Evolutionary conservation across 1,140 invertebrate genomes (phyloP).

Genomic region (Meteorus sp.): DNA sequence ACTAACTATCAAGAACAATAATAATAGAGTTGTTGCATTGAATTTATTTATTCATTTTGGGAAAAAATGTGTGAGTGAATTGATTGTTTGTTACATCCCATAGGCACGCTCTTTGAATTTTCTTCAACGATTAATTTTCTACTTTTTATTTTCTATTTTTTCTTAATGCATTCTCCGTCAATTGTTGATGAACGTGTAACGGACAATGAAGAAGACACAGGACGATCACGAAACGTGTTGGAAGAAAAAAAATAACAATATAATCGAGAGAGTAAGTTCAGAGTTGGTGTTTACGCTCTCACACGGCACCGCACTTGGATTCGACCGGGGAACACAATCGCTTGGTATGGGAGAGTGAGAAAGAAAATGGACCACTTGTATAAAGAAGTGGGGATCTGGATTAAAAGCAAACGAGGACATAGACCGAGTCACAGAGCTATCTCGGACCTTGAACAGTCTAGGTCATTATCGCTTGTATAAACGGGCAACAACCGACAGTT

Average conservation of each 20-base stretch:
- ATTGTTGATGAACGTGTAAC: neutral
- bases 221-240: neutral
- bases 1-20: constrained; percentile 12
- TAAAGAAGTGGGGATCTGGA: constrained; percentile 57
- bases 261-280: constrained; percentile 11
- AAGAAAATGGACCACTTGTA: constrained; percentile 46
- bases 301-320: no score
- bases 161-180: no score
- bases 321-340: constrained; percentile 17
- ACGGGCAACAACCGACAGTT: neutral
- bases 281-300: neutral
- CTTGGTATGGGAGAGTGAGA: constrained; percentile 32
- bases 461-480: constrained; percentile 40
- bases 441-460: constrained; percentile 55
- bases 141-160: no score
- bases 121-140: no score
- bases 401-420: constrained; percentile 61
- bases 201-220: constrained; percentile 2
- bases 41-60: neutral
- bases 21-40: neutral
- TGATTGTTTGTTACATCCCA: no score
- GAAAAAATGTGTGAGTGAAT: no score
- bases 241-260: neutral
- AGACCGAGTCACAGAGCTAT: constrained; percentile 55
- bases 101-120: no score